Conservation (phyloP, 2,888 invertebrate genomes). For the Apotomis capreana region DNA sequence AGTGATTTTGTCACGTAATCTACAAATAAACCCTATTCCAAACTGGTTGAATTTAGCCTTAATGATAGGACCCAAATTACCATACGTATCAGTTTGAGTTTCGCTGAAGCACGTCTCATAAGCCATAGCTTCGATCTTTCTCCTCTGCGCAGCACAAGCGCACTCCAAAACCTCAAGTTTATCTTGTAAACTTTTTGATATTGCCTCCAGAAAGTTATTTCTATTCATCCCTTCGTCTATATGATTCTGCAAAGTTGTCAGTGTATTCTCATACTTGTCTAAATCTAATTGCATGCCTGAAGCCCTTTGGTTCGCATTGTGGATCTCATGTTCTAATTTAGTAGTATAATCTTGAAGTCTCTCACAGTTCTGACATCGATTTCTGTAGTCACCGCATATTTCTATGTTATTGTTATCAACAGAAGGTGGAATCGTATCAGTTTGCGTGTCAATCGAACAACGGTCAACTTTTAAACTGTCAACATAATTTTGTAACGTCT, state of each 20-base stretch:
- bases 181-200: slow-evolving; percentile 56
- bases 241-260: slow-evolving; percentile 57
- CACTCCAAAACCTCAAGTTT: slow-evolving; percentile 60
- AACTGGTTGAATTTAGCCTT: not conserved
- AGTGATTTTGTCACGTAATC: no score
- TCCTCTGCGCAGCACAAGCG: slow-evolving; percentile 57
- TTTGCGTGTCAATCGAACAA: slow-evolving; percentile 45
- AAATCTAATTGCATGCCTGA: slow-evolving; percentile 60
- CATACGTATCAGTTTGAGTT: slow-evolving; percentile 58
- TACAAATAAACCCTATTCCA: no score
- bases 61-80: slow-evolving; percentile 52
- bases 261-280: slow-evolving; percentile 62
- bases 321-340: slow-evolving; percentile 61
- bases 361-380: slow-evolving; percentile 62
- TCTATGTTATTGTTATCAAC: slow-evolving; percentile 56
- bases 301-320: slow-evolving; percentile 50
- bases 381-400: slow-evolving; percentile 50
- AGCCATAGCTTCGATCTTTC: slow-evolving; percentile 53
- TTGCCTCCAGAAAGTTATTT: slow-evolving; percentile 56
- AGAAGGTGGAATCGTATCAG: slow-evolving; percentile 47
- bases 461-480: slow-evolving; percentile 1
- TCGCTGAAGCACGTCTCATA: slow-evolving; percentile 53
- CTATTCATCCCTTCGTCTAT: slow-evolving; percentile 59
- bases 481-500: slow-evolving; percentile 22
- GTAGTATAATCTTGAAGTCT: slow-evolving; percentile 51